These are phyloP conservation scores for Eulacestoma nigropectus DNA, from an alignment of 2,113 vertebrate species.

Conservation along the genomic window DNA sequence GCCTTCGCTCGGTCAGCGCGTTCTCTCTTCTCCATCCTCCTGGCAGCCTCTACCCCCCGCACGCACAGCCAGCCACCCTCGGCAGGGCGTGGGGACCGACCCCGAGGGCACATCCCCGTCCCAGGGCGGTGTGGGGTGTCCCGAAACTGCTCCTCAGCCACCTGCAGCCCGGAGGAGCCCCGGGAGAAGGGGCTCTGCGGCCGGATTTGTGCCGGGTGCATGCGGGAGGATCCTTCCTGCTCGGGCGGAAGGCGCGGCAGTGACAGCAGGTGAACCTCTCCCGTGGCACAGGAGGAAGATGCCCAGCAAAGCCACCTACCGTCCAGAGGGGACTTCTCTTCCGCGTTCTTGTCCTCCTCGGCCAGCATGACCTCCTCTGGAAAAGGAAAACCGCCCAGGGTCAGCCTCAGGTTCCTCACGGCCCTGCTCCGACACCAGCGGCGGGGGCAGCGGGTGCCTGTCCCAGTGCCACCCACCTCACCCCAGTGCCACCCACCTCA, in stretches of 20 bases:
- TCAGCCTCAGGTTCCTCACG: not conserved
- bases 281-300: not conserved
- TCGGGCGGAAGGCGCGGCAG: not conserved
- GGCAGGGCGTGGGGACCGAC: not conserved
- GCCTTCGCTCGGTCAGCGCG: not conserved
- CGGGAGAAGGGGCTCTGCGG: not conserved
- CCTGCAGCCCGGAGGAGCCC: not conserved
- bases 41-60: not conserved
- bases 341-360: constrained; percentile 92
- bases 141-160: not conserved
- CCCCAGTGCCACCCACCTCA: not conserved
- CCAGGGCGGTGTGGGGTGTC: not conserved
- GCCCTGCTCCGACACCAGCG: accelerated
- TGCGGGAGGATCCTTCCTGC: not conserved
- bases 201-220: not conserved
- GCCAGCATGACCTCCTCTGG: constrained; percentile 98
- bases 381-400: not conserved
- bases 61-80: not conserved
- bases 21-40: not conserved
- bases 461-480: not conserved
- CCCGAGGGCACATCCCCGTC: constrained; percentile 20
- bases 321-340: constrained; percentile 91
- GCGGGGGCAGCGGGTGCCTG: not conserved
- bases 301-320: constrained; percentile 67
- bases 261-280: not conserved